Evolutionary conservation across 2,113 vertebrate genomes (phyloP), one percentile per base, ranked within the genome.

Genomic region (Brachypodius melanocephalos): DNA sequence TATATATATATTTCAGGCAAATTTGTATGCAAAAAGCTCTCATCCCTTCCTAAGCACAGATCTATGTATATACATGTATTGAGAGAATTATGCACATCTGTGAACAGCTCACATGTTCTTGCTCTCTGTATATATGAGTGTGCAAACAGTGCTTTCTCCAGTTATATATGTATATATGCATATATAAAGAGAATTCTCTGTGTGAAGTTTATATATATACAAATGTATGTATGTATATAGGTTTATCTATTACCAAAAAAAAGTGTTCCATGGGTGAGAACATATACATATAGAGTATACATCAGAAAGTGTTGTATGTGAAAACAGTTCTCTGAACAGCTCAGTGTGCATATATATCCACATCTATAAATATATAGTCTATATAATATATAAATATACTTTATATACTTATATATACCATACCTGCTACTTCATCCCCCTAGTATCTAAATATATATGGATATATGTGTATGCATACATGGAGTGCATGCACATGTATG

Each of bases 401-500:
- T 75, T 57, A 31, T 62, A 32, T 21, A 32, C 6, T 12, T 21
- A 26, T 45, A 19, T 11, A 34, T 19, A n/a, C 40, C 14, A 54
- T 22, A 36, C 34, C 36, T 74, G 13, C 29, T 67, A 36, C 32
- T 22, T 63, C 52, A 38, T 49, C 6, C 6, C 16, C 12, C 57
- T 19, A 18, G 2, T 45, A 83, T 9, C 15, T n/a, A 85, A 6
- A 40, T 52, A 34, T 52, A 6, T 26, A 22, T 10, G 5, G 42
- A 4, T 48, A 26, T 54, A 28, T 8, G 2, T 72, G 3, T 32
- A 31, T 24, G 13, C 5, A n/a, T n/a, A 14, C 3, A 11, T 42
- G 54, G 29, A 34, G 22, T 8, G 17, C 38, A 21, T 48, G 7
- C 28, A 45, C 0, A 0, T 28, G 14, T 28, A 9, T 55, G 18